Evolutionary conservation across 2,797 vertebrate genomes (phyloP), one percentile per base, ranked within the genome.

Genomic region (Galago senegalensis): DNA sequence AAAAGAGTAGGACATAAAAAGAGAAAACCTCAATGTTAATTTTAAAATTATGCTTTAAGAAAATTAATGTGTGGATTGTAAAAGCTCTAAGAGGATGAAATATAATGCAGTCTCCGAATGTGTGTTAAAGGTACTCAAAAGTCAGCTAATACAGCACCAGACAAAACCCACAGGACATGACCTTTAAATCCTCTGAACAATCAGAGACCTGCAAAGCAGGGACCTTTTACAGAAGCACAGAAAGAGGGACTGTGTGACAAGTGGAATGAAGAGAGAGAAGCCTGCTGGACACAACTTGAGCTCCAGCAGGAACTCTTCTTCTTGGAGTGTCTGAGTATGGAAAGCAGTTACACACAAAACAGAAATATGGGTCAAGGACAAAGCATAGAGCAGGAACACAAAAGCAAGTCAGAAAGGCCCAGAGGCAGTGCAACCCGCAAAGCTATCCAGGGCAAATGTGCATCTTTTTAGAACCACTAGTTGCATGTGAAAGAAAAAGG

Each of bases 1-100:
- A 65, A 63, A 92, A 83, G 18, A 85, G 34, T 53, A 25, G 67
- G 72, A 75, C 61, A 87, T 93, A 61, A 89, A 96, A 96, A 96
- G 18, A 97, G 25, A 93, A 89, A 87, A 91, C 27, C 0, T 31
- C 89, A 60, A 92, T 5, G 92, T 94, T 85, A 85, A 95, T 91
- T 95, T 70, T 65, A 85, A 56, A 84, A 76, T 34, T 91, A 37
- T n/a, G 53, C 31, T 89, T 79, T 63, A 56, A 31, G 37, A 72
- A 65, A 76, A 85, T 29, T 27, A 40, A 60, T 40, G 2, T 82
- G 11, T 58, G 21, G 21, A 29, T 25, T 76, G 6, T 7, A 91
- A 37, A n/a, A 87, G 25, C 37, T 56, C 65, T 34, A 81, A 80
- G 31, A 81, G 37, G 18, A 60, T 29, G 43, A 65, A 56, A 43